These are phyloP conservation scores for Tribolium freemani DNA, from an alignment of 2,888 invertebrate genomes.

Conservation along the genomic window DNA sequence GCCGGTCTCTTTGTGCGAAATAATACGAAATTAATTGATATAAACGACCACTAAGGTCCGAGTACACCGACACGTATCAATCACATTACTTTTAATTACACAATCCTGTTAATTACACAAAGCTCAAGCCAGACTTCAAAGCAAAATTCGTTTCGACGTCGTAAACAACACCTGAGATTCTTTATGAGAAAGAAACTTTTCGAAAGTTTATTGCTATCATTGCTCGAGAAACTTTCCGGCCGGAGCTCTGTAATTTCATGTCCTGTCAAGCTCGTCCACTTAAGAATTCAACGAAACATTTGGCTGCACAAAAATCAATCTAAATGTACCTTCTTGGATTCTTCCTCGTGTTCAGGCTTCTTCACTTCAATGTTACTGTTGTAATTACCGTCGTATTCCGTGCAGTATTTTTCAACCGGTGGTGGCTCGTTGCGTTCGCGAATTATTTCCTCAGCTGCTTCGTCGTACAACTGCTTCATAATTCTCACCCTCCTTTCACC, in stretches of 20 bases:
- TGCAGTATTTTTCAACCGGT: conserved; percentile 60
- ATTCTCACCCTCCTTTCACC: conserved; percentile 56
- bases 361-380: conserved; percentile 45
- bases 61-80: not conserved
- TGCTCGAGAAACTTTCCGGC: conserved; percentile 15
- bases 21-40: conserved; percentile 44
- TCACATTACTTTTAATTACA: not conserved
- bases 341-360: conserved; percentile 53
- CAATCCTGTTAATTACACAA: conserved; percentile 18
- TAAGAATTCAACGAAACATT: conserved; percentile 2
- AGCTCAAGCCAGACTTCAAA: conserved; percentile 9
- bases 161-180: conserved; percentile 38
- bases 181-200: conserved; percentile 24
- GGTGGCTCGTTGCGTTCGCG: conserved; percentile 54
- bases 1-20: conserved; percentile 31
- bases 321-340: conserved; percentile 47
- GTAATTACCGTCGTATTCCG: conserved; percentile 61
- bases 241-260: conserved; percentile 1
- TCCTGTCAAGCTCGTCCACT: not conserved
- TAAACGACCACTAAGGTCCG: conserved; percentile 33
- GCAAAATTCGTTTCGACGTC: conserved; percentile 25
- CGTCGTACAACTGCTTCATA: conserved; percentile 55
- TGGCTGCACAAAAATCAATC: not conserved
- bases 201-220: conserved; percentile 31
- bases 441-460: conserved; percentile 59